Percentiles rank a stretch among this genome's conserved stretches.
Conservation (phyloP, 2,113 vertebrate genomes). For the Tyto alba region DNA sequence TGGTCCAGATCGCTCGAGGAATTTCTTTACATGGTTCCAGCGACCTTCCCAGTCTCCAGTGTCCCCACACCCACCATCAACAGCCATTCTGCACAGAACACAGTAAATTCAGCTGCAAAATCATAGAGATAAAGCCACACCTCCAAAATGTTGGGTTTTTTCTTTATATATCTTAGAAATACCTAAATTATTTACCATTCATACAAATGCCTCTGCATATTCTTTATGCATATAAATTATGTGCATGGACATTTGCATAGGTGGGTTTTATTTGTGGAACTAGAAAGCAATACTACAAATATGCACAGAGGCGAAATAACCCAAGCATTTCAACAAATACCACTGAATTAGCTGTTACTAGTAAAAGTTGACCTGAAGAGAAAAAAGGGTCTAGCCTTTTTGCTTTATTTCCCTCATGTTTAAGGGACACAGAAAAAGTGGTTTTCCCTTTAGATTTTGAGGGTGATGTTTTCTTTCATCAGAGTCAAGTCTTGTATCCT, state of each 20-base stretch:
- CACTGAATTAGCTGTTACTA: neutral
- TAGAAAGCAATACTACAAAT: neutral
- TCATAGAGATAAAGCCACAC: constrained; percentile 40
- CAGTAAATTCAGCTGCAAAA: constrained; percentile 80
- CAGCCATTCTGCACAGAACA: constrained; percentile 93
- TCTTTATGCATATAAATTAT: neutral
- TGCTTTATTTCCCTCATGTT: neutral
- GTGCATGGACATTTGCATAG: neutral
- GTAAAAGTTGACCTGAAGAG: constrained; percentile 35
- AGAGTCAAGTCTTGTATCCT: neutral
- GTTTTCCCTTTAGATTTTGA: neutral
- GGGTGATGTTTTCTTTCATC: neutral
- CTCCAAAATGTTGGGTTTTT: neutral
- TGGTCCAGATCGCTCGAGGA: constrained; percentile 93
- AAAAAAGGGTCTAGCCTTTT: neutral
- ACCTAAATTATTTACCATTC: neutral
- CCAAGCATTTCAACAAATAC: neutral
- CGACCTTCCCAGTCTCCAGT: constrained; percentile 93
- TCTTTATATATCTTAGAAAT: neutral
- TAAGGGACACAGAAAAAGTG: neutral
- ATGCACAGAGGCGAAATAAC: neutral
- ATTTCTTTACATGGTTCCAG: constrained; percentile 97
- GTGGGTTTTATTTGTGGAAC: neutral
- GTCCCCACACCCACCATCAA: constrained; percentile 88
- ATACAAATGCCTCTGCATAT: neutral